A percentile compares a stretch with the other conserved stretches of the same genome.
phyloP scores from a whole-genome alignment of 2,888 invertebrate species.

The Chironomus tentans region DNA sequence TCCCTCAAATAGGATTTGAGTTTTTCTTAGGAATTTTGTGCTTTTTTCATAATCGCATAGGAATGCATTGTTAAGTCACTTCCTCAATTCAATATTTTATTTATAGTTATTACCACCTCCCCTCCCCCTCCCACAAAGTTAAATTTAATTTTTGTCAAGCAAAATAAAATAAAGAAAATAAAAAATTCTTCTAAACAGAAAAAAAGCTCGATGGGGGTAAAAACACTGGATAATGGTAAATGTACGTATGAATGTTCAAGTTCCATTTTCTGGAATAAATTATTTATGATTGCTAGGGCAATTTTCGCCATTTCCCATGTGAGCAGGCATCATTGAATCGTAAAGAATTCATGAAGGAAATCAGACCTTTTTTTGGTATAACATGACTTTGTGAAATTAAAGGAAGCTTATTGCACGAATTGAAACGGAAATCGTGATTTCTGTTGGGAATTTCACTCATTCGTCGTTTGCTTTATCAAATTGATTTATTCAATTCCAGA shows the following conservation, averaged over 20 bases:
- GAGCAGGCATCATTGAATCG: constrained; percentile 1
- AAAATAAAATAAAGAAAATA: too few species aligned
- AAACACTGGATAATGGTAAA: not conserved
- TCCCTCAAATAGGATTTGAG: too few species aligned
- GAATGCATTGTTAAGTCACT: too few species aligned
- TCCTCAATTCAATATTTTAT: too few species aligned
- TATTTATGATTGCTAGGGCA: constrained; percentile 1
- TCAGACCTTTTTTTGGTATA: not conserved
- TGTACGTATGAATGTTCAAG: not conserved
- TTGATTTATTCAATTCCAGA: not conserved
- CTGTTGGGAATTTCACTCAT: not conserved
- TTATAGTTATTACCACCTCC: too few species aligned
- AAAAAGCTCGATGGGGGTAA: not conserved
- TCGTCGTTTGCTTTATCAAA: not conserved
- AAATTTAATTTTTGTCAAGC: too few species aligned
- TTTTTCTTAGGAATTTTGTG: too few species aligned
- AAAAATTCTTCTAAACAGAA: too few species aligned
- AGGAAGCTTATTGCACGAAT: not conserved
- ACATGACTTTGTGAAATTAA: not conserved
- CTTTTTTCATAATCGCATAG: too few species aligned
- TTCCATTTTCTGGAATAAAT: not conserved
- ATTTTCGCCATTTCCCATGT: constrained; percentile 6
- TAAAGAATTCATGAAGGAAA: constrained; percentile 1
- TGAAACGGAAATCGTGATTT: constrained; percentile 7
- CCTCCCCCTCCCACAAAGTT: too few species aligned